These are phyloP conservation scores for Xestobium rufovillosum DNA, from an alignment of 2,888 invertebrate genomes.

Conservation along the genomic window DNA sequence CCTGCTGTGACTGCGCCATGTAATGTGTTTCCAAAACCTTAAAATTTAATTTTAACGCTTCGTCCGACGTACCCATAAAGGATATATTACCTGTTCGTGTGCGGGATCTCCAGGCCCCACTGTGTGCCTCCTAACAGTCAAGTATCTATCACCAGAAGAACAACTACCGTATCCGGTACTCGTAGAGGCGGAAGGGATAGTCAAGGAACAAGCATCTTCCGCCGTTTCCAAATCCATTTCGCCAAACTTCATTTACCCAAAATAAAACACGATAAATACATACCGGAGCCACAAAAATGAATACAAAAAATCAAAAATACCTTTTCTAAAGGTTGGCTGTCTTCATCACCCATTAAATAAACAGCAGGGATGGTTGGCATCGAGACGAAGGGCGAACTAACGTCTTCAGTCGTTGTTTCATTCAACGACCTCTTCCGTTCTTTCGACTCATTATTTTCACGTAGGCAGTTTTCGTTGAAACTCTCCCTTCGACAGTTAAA, in stretches of 20 bases:
- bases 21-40: constrained; percentile 49
- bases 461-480: constrained; percentile 41
- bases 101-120: constrained; percentile 88
- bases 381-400: constrained; percentile 45
- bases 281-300: constrained; percentile 22
- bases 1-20: constrained; percentile 38
- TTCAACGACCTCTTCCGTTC: constrained; percentile 33
- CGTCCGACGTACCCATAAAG: too few species aligned
- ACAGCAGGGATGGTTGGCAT: constrained; percentile 50
- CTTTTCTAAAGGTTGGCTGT: constrained; percentile 55
- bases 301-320: constrained; percentile 33
- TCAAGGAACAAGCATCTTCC: constrained; percentile 36
- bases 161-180: constrained; percentile 32
- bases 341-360: constrained; percentile 45
- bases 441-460: constrained; percentile 30
- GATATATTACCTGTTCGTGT: constrained; percentile 60
- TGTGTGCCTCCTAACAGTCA: constrained; percentile 77
- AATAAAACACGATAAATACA: constrained; percentile 23
- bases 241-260: constrained; percentile 46
- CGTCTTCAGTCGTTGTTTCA: constrained; percentile 34
- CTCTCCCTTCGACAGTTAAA: constrained; percentile 37
- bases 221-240: constrained; percentile 46
- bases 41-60: too few species aligned
- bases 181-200: constrained; percentile 32
- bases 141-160: constrained; percentile 42